Evolutionary conservation across 2,888 invertebrate species (phyloP), one percentile per base, ranked within the genome.

Genomic region (Amphipoea oculea): DNA sequence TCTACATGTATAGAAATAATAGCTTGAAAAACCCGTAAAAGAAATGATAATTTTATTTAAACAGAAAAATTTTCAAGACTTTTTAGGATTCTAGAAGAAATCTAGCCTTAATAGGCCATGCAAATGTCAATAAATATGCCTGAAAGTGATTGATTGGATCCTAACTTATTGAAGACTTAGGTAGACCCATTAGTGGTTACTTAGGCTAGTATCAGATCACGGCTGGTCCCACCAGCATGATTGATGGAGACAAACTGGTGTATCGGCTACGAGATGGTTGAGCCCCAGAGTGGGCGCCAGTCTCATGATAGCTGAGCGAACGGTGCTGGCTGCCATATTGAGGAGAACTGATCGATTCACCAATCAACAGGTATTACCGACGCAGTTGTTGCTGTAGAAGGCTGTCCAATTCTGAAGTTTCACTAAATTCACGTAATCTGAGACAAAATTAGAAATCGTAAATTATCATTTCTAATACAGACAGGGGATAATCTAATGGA

Each of bases 351-450:
- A 81, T 78, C 63, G 79, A 83, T 54, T 68, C 82, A 71, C 48
- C 79, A 72, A 82, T 88, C 86, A 89, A 86, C 88, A 89, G 81
- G 86, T 84, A 83, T 88, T 78, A 82, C 82, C 82, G 75, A 89
- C 83, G 88, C 88, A 89, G 84, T 85, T 88, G 86, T 86, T 86
- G 86, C 85, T 89, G 88, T 89, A 89, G 88, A 86, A 86, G 45
- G 90, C 79, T 71, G 82, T 81, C 90, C 89, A 89, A 86, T 86
- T 89, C 79, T 89, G 88, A 78, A 83, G 88, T 81, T 89, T 88
- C 90, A 88, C 80, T 88, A 89, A 86, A 89, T 89, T 89, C 88
- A 83, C 88, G 88, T 86, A 89, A 89, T 89, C 90, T 89, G 89
- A 88, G 89, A 86, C 78, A 86, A 89, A 89, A 88, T 80, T 83